Base-by-base conservation (phyloP, 2,888 invertebrate genomes). In the Adela reaumurella region DNA sequence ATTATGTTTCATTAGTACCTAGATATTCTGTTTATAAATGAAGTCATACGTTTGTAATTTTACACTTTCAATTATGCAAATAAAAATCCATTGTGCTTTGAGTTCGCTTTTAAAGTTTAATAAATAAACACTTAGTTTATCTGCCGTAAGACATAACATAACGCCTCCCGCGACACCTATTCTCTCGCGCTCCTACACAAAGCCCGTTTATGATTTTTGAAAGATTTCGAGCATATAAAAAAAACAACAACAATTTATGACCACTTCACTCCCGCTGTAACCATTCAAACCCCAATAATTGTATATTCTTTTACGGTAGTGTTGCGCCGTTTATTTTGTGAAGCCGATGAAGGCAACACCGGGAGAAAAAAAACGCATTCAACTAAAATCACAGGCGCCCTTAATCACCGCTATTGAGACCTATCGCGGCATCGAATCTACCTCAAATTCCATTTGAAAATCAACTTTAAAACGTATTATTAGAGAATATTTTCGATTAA, bases 231-330 rank as follows among this genome's bases (percentile, higher is more conserved):
- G 68, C 66, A 64, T 65, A 63, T 59, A 47, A 52, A 74, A 77
- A 73, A 74, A 65, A 59, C n/a, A n/a, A n/a, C n/a, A 67, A 70
- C 72, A 74, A 78, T 78, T 78, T 78, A 78, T 76, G 77, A 65
- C 67, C 74, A 72, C 73, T 74, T 76, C 76, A 74, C 76, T 70
- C 78, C 74, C 78, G 76, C 77, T 74, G 78, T 70, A 77, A 67
- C 72, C 69, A 73, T 77, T 77, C 78, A 77, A 76, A 74, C 67
- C 70, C 63, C 70, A 71, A 76, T 78, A 77, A 78, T 78, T 78
- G 78, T 78, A 77, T 74, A 78, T 77, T 77, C 78, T 78, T 77
- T 77, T 76, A 77, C 77, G 72, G 78, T 78, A 77, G 78, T 78
- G 70, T 74, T 19, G 43, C 19, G 73, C 71, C 70, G 70, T 74